These are phyloP conservation scores for Coleophora flavipennella DNA, from an alignment of 2,888 invertebrate genomes.

Conservation along the genomic window DNA sequence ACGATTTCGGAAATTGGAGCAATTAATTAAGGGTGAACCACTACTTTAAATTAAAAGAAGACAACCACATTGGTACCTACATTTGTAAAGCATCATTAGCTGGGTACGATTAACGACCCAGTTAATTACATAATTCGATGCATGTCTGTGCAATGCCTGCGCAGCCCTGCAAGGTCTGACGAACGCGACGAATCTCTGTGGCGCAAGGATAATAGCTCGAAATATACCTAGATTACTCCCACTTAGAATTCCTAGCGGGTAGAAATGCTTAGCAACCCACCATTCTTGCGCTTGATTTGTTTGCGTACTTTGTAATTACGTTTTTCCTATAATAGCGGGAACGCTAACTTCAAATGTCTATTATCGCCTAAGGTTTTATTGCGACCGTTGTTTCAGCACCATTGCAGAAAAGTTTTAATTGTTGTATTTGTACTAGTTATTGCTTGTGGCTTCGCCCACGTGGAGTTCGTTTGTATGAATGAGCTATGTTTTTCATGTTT, in stretches of 20 bases:
- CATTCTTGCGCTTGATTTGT: constrained; percentile 43
- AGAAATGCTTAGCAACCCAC: constrained; percentile 28
- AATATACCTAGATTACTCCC: constrained; percentile 39
- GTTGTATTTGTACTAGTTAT: too few species aligned
- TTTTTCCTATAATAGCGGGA: constrained; percentile 40
- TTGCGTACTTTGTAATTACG: constrained; percentile 39
- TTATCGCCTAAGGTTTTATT: constrained; percentile 5
- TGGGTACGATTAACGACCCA: constrained; percentile 18
- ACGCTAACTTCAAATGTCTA: constrained; percentile 12
- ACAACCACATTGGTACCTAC: not conserved
- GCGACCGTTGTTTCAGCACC: constrained; percentile 1
- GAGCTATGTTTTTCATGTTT: too few species aligned
- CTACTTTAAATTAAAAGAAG: not conserved
- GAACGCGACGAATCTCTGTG: constrained; percentile 28
- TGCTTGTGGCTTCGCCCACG: too few species aligned
- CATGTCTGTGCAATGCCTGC: constrained; percentile 15
- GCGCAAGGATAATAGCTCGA: constrained; percentile 21
- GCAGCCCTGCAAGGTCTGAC: constrained; percentile 9
- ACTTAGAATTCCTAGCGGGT: constrained; percentile 53
- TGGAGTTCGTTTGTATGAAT: too few species aligned
- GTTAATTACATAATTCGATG: constrained; percentile 30
- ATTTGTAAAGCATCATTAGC: constrained; percentile 12
- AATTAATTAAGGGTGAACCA: too few species aligned
- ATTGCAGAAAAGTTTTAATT: too few species aligned
- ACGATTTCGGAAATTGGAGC: too few species aligned